These are phyloP conservation scores for Volucella zonaria DNA, from an alignment of 2,888 invertebrate species.

Conservation along the genomic window DNA sequence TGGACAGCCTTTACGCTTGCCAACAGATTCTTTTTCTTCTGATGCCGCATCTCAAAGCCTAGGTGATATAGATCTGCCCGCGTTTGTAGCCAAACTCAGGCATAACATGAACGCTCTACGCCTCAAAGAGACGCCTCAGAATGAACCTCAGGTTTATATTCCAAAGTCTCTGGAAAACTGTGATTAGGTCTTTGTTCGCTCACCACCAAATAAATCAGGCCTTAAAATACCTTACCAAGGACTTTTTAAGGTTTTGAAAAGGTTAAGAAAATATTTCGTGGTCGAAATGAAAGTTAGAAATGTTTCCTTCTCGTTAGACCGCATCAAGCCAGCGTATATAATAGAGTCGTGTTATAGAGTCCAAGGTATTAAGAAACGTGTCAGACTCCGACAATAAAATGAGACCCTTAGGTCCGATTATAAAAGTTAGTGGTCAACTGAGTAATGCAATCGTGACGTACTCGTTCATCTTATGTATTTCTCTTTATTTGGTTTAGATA, in stretches of 20 bases:
- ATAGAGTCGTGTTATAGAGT: neutral
- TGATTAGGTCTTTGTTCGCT: slow-evolving; percentile 24
- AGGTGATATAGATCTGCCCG: neutral
- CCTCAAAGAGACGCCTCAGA: too few species aligned
- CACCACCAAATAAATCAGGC: slow-evolving; percentile 24
- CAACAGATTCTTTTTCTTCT: slow-evolving; percentile 4
- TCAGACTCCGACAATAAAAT: neutral
- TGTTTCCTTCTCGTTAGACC: slow-evolving; percentile 7
- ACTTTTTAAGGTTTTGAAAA: slow-evolving; percentile 20
- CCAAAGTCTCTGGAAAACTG: neutral
- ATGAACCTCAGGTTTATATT: neutral
- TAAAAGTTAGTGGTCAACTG: neutral
- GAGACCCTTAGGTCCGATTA: neutral
- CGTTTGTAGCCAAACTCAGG: too few species aligned
- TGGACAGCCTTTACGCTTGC: slow-evolving; percentile 8
- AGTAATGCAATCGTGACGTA: neutral
- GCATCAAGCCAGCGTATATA: slow-evolving; percentile 10
- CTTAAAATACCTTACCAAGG: slow-evolving; percentile 25
- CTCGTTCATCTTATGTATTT: neutral
- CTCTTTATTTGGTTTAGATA: neutral
- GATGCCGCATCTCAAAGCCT: neutral
- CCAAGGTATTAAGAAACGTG: slow-evolving; percentile 1
- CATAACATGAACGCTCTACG: too few species aligned
- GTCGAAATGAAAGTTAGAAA: slow-evolving; percentile 28
- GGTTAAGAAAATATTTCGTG: slow-evolving; percentile 16